A percentile compares a stretch with the other conserved stretches of the same genome.
These are phyloP conservation scores for Cryptotis parvus DNA, from an alignment of 2,113 vertebrate genomes.

Conservation along the genomic window DNA sequence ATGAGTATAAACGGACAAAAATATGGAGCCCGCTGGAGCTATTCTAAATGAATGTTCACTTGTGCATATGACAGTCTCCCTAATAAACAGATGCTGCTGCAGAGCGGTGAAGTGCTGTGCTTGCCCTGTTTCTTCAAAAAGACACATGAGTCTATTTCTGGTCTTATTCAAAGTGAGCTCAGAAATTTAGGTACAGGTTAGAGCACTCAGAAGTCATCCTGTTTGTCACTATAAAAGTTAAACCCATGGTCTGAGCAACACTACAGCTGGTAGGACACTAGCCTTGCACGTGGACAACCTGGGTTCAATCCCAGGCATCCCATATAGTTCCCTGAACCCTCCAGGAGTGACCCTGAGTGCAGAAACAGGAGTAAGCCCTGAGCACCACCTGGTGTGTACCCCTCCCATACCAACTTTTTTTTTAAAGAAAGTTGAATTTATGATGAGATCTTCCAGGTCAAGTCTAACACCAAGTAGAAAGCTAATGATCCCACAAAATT, in stretches of 20 bases:
- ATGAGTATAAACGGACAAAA: conserved; percentile 49
- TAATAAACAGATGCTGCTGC: neutral
- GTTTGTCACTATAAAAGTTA: conserved; percentile 17
- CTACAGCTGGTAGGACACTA: no score
- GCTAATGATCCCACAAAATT: neutral
- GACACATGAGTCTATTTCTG: conserved; percentile 23
- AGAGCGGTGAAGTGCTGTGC: neutral
- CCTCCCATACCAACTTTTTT: neutral
- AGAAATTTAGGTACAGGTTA: conserved; percentile 18
- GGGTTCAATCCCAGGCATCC: no score
- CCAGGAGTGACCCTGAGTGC: no score
- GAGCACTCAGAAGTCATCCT: conserved; percentile 45
- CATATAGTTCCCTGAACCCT: no score
- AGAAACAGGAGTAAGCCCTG: no score
- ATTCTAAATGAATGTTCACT: neutral
- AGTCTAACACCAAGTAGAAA: conserved; percentile 41
- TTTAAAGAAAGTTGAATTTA: neutral
- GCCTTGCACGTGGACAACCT: no score
- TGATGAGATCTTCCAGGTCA: conserved; percentile 10
- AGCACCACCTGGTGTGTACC: no score
- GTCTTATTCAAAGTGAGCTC: conserved; percentile 44
- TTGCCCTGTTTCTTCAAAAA: conserved; percentile 29
- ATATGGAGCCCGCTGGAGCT: neutral
- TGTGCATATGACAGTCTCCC: neutral
- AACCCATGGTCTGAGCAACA: neutral